Evolutionary conservation across 2,888 invertebrate genomes (phyloP).

Genomic region (Andrena dorsata): DNA sequence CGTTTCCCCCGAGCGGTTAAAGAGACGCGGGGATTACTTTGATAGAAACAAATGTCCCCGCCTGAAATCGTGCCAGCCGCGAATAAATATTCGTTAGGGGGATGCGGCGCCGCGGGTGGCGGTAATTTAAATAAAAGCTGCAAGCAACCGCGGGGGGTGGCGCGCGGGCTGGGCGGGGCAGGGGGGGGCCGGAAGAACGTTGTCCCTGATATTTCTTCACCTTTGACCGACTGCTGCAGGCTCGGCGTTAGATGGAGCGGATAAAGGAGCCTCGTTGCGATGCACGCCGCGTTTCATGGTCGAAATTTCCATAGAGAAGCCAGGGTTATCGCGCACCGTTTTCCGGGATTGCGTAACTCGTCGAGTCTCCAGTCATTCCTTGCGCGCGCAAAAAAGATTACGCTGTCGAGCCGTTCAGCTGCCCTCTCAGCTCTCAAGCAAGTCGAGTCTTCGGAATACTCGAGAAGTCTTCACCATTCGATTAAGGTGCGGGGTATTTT

Average conservation of each 20-base stretch:
- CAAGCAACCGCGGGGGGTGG: neutral
- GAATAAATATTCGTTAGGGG: constrained; percentile 14
- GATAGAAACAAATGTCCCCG: constrained; percentile 13
- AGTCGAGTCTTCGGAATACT: neutral
- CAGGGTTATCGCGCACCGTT: constrained; percentile 72
- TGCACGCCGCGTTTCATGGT: constrained; percentile 74
- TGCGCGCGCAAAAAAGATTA: constrained; percentile 11
- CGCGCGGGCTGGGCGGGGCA: neutral
- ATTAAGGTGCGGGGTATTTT: neutral
- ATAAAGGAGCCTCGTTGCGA: constrained; percentile 43
- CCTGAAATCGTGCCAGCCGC: neutral
- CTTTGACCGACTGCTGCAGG: constrained; percentile 45
- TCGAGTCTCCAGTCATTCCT: constrained; percentile 9
- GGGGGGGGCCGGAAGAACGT: constrained; percentile 3
- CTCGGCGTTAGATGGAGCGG: constrained; percentile 39
- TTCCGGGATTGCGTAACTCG: constrained; percentile 72
- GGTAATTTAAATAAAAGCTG: constrained; percentile 18
- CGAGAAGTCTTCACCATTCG: neutral
- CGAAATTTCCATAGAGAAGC: constrained; percentile 74
- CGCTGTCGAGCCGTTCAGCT: neutral
- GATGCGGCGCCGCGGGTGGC: constrained; percentile 1
- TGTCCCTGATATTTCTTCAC: constrained; percentile 49
- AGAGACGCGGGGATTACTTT: constrained; percentile 3
- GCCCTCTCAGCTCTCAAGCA: neutral
- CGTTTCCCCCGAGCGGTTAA: neutral